These are phyloP conservation scores for Enteromius afrohamiltoni DNA, from an alignment of 2,797 vertebrate species.

Conservation along the genomic window DNA sequence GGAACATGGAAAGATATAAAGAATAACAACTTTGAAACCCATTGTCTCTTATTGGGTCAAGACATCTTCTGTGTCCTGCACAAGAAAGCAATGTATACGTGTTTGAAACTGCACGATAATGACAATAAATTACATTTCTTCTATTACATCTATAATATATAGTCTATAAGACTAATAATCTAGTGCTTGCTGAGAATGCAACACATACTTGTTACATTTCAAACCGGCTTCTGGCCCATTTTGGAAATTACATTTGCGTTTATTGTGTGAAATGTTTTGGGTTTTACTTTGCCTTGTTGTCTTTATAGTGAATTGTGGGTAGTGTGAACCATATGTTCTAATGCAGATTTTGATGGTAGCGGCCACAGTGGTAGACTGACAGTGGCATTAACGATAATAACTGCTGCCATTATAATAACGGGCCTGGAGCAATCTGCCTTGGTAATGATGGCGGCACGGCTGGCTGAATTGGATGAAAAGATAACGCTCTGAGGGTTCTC, in stretches of 20 bases:
- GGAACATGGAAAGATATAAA: not conserved
- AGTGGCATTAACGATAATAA: constrained; percentile 58
- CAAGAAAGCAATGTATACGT: not conserved
- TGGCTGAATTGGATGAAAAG: constrained; percentile 59
- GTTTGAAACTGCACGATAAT: not conserved
- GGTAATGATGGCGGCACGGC: constrained; percentile 56
- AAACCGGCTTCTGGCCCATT: not conserved
- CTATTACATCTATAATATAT: not conserved
- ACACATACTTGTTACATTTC: not conserved
- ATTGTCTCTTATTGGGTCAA: not conserved
- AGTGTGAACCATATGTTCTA: constrained; percentile 19
- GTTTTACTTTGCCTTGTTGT: not conserved
- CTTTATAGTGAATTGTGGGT: constrained; percentile 19
- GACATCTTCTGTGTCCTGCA: not conserved
- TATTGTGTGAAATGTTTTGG: not conserved
- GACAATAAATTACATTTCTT: not conserved
- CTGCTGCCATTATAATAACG: constrained; percentile 55
- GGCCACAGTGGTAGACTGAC: constrained; percentile 43
- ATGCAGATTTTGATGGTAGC: constrained; percentile 13
- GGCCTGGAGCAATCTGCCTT: constrained; percentile 59
- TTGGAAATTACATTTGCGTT: not conserved
- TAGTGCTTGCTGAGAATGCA: not conserved
- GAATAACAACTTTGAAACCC: not conserved
- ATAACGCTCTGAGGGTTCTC: constrained; percentile 52
- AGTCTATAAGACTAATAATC: not conserved